Evolutionary conservation across 1,140 invertebrate genomes (phyloP).

Genomic region (Drosophila pseudoananassae): DNA sequence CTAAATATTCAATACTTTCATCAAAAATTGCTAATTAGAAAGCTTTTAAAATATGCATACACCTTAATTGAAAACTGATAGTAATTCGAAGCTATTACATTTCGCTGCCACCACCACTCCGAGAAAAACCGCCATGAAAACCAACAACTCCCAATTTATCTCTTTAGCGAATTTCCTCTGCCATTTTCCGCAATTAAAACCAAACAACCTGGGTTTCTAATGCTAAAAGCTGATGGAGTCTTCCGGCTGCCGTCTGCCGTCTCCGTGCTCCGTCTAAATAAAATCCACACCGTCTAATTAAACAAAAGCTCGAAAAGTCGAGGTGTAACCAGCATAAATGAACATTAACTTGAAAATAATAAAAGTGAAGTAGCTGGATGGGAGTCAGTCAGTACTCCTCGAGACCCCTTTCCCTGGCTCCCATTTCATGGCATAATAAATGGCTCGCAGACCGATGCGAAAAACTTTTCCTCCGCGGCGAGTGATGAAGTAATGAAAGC

Average conservation of each 20-base stretch:
- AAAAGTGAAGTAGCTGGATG: constrained; percentile 57
- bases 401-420: constrained; percentile 57
- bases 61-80: constrained; percentile 9
- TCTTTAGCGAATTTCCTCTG: constrained; percentile 31
- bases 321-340: constrained; percentile 80
- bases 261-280: constrained; percentile 49
- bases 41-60: constrained; percentile 1
- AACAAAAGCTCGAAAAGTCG: constrained; percentile 76
- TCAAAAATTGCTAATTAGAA: neutral
- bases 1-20: neutral
- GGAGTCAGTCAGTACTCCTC: neutral
- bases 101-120: neutral
- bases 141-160: neutral
- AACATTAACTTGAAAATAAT: constrained; percentile 82
- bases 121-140: neutral
- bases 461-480: constrained; percentile 35
- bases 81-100: constrained; percentile 4
- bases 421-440: constrained; percentile 81
- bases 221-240: constrained; percentile 34
- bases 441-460: constrained; percentile 62
- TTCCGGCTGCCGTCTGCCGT: constrained; percentile 15
- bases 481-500: constrained; percentile 80
- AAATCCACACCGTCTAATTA: constrained; percentile 79
- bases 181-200: constrained; percentile 66
- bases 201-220: constrained; percentile 59